Evolutionary conservation across 1,140 invertebrate species (phyloP).

Genomic region (Pseudomyrmex concolor): DNA sequence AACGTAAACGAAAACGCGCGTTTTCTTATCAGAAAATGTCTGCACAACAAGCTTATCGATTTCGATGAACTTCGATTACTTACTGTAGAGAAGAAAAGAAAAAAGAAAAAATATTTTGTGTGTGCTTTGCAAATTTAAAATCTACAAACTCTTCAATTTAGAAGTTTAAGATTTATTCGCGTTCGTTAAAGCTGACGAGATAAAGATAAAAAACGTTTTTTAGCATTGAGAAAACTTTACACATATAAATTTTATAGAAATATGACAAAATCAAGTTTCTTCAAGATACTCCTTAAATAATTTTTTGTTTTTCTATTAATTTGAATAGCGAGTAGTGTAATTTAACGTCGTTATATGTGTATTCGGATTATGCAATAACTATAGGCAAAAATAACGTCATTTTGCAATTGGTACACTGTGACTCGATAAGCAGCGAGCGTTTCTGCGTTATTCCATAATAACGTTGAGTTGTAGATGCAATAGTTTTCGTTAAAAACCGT

Average conservation of each 20-base stretch:
- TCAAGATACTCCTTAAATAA: too few relatives aligned
- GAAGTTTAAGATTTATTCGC: background rate
- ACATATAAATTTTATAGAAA: background rate
- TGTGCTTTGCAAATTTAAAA: background rate
- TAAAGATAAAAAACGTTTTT: background rate
- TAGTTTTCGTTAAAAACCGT: too few relatives aligned
- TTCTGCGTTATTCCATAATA: background rate
- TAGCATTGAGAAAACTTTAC: background rate
- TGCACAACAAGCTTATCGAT: background rate
- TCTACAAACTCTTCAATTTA: background rate
- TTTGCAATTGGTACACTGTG: constrained; percentile 12
- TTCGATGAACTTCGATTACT: constrained; percentile 12
- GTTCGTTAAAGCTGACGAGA: background rate
- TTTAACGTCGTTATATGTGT: background rate
- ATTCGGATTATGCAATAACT: background rate
- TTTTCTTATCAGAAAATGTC: background rate
- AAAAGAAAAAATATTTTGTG: background rate
- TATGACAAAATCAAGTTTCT: too few relatives aligned
- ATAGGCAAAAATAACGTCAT: constrained; percentile 6
- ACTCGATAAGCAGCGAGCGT: constrained; percentile 3
- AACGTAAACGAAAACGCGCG: background rate
- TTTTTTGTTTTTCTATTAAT: background rate
- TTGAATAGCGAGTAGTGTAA: background rate
- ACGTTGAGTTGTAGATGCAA: background rate
- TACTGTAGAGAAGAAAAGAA: background rate